Conservation (phyloP, 1,140 invertebrate species). For the Cotesia typhae region DNA sequence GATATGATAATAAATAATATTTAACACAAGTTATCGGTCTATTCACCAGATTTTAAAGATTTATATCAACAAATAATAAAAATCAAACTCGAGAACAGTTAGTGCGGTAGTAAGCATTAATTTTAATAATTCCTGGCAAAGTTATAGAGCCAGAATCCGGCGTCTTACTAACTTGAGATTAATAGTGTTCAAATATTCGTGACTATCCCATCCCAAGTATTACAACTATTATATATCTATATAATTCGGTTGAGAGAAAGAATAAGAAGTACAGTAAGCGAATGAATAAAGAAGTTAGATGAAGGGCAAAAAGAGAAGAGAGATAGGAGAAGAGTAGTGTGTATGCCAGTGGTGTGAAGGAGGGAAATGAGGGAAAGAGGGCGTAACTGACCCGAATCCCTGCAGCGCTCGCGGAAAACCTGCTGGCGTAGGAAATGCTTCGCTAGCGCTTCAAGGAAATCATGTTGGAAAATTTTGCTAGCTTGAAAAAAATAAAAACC, state of each 20-base stretch:
- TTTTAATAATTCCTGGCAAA: background rate
- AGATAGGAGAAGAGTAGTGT: no score
- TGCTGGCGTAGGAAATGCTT: constrained; percentile 60
- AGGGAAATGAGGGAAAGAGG: constrained; percentile 23
- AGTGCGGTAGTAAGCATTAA: constrained; percentile 8
- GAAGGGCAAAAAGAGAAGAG: constrained; percentile 30
- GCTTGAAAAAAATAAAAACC: no score
- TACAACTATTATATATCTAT: background rate
- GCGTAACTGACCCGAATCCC: constrained; percentile 53
- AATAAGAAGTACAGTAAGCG: constrained; percentile 3
- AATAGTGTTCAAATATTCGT: constrained; percentile 62
- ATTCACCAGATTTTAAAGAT: no score
- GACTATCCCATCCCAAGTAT: constrained; percentile 23
- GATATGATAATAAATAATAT: no score
- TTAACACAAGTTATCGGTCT: no score
- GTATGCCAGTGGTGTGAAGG: no score
- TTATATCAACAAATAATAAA: no score
- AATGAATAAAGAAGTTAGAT: constrained; percentile 31
- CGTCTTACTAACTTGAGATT: constrained; percentile 43
- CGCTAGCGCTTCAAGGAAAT: constrained; percentile 55
- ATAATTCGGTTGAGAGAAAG: background rate
- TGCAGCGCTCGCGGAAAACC: constrained; percentile 55
- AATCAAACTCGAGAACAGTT: no score
- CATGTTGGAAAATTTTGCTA: constrained; percentile 51
- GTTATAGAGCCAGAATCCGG: background rate